phyloP scores from a whole-genome alignment of 2,888 invertebrate species.

The Chrysodeixis includens region DNA sequence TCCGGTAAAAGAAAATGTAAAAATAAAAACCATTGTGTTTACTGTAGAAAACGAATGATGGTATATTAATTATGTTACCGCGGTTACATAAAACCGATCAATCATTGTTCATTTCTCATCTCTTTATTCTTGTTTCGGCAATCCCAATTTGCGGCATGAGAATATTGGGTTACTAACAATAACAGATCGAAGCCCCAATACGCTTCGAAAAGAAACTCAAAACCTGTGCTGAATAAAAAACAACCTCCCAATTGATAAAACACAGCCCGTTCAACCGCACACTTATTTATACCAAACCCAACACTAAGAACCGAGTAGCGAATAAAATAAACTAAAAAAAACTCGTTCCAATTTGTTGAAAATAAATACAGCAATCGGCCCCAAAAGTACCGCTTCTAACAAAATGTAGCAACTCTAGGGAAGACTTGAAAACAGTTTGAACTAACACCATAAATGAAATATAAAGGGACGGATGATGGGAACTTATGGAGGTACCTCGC shows the following conservation, averaged over 20 bases:
- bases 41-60: too few species aligned
- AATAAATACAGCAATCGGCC: constrained; percentile 54
- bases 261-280: constrained; percentile 12
- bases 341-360: constrained; percentile 44
- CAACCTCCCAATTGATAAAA: constrained; percentile 14
- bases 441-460: constrained; percentile 68
- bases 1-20: neutral
- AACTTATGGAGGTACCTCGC: constrained; percentile 49
- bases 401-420: constrained; percentile 59
- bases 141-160: neutral
- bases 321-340: constrained; percentile 35
- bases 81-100: neutral
- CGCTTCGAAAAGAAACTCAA: constrained; percentile 7
- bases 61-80: too few species aligned
- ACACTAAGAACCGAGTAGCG: constrained; percentile 29
- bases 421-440: constrained; percentile 66
- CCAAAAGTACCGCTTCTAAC: constrained; percentile 57
- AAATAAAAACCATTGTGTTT: too few species aligned
- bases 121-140: neutral
- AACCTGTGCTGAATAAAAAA: constrained; percentile 9
- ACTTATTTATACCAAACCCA: constrained; percentile 21
- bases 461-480: constrained; percentile 59
- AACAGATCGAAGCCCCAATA: neutral
- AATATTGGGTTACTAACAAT: constrained; percentile 1
- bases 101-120: neutral